Conservation (phyloP, 2,797 vertebrate species). For the Fistularia tabacaria region DNA sequence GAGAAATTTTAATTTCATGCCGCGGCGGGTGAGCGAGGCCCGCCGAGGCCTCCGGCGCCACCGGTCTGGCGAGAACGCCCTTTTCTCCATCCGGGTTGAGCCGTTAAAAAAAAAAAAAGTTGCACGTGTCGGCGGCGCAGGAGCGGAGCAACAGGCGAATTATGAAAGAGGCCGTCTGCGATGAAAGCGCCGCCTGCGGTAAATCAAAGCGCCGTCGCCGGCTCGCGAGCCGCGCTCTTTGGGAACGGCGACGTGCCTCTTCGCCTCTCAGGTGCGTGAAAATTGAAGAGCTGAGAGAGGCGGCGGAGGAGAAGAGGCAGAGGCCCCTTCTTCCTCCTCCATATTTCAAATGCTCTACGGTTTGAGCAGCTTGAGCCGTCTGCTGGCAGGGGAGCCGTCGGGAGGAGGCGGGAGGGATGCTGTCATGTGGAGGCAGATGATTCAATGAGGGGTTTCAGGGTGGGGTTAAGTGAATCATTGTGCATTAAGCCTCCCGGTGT, state of each 20-base stretch:
- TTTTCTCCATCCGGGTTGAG: no score
- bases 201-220: conserved; percentile 36
- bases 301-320: no score
- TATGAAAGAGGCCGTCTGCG: conserved; percentile 34
- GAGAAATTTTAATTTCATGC: background rate
- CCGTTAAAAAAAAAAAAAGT: no score
- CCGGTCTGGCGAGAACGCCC: no score
- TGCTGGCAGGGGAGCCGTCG: background rate
- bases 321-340: no score
- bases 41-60: no score
- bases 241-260: conserved; percentile 17
- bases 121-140: background rate
- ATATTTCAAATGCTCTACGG: background rate
- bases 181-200: conserved; percentile 42
- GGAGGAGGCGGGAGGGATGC: conserved; percentile 35
- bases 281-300: conserved; percentile 20
- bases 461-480: conserved; percentile 58
- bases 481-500: conserved; percentile 41
- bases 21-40: background rate
- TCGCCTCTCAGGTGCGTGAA: conserved; percentile 27
- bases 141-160: conserved; percentile 55
- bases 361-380: conserved; percentile 9
- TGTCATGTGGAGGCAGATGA: conserved; percentile 55
- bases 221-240: conserved; percentile 18
- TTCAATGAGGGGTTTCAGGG: conserved; percentile 50